Percentiles rank a stretch among this genome's conserved stretches.
Evolutionary conservation across 2,797 vertebrate species (phyloP).

Genomic region (Strix occidentalis): DNA sequence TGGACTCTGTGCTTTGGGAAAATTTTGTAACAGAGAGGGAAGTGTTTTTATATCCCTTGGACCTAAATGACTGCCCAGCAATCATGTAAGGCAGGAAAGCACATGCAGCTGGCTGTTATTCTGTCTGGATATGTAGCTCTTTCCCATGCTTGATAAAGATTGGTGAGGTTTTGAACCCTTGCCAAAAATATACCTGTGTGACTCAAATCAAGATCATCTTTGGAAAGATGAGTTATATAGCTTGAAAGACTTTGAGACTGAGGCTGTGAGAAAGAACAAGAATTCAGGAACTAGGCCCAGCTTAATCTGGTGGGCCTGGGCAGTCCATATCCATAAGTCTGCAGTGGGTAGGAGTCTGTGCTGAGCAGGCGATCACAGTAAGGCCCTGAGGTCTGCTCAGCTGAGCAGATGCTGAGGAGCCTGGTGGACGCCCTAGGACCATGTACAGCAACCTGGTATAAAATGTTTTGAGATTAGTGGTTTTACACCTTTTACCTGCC

Average conservation of each 20-base stretch:
- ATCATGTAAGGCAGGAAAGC: not conserved
- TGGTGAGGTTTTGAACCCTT: not conserved
- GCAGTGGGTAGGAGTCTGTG: not conserved
- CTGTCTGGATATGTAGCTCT: not conserved
- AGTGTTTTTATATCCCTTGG: not conserved
- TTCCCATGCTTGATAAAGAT: not conserved
- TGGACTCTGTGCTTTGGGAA: not conserved
- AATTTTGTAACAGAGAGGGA: not conserved
- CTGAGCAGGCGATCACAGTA: accelerated
- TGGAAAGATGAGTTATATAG: not conserved
- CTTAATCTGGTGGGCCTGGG: not conserved
- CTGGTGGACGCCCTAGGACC: not conserved
- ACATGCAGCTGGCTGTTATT: not conserved
- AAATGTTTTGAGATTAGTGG: not conserved
- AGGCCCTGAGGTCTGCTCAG: not conserved
- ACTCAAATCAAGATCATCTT: not conserved
- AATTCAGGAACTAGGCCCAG: not conserved
- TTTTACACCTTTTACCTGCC: not conserved
- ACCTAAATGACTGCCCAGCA: not conserved
- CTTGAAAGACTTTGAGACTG: not conserved
- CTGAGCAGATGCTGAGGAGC: not conserved
- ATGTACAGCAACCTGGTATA: not conserved
- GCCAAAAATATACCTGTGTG: not conserved
- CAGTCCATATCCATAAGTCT: not conserved
- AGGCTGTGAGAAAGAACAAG: not conserved